A percentile compares a stretch with the other conserved stretches of the same genome.
phyloP scores from a whole-genome alignment of 2,888 invertebrate species.

The Torymus texanus region DNA sequence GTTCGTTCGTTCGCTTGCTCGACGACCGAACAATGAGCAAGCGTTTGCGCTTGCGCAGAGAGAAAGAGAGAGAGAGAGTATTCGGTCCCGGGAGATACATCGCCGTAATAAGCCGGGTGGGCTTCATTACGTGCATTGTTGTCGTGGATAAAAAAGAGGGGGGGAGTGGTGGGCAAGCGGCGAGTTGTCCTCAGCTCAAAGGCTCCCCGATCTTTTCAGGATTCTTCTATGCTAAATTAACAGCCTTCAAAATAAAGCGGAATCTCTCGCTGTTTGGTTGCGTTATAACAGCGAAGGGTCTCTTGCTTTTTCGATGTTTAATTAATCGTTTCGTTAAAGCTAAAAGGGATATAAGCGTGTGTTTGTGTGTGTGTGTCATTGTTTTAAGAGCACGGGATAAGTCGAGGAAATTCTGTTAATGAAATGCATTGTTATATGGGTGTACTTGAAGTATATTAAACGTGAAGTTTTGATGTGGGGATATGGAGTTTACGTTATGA shows the following conservation, averaged over 20 bases:
- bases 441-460: too few relatives aligned
- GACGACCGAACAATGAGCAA: conserved; percentile 69
- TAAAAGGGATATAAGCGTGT: neutral
- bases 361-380: conserved; percentile 12
- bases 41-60: too few relatives aligned
- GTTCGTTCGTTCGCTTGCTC: conserved; percentile 20
- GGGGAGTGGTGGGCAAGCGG: conserved; percentile 26
- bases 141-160: conserved; percentile 60
- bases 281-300: neutral
- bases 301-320: conserved; percentile 37
- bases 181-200: conserved; percentile 46
- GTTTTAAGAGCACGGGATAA: neutral
- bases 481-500: too few relatives aligned
- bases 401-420: neutral
- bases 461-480: too few relatives aligned
- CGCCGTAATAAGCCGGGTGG: conserved; percentile 70
- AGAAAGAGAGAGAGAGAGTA: conserved; percentile 56
- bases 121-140: conserved; percentile 74
- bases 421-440: too few relatives aligned
- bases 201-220: conserved; percentile 35
- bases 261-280: neutral
- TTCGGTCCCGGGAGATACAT: conserved; percentile 67
- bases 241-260: conserved; percentile 42
- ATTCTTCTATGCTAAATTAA: conserved; percentile 49
- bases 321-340: conserved; percentile 25